These are phyloP conservation scores for Stictocephala bisonia DNA, from an alignment of 2,888 invertebrate genomes.

Conservation along the genomic window DNA sequence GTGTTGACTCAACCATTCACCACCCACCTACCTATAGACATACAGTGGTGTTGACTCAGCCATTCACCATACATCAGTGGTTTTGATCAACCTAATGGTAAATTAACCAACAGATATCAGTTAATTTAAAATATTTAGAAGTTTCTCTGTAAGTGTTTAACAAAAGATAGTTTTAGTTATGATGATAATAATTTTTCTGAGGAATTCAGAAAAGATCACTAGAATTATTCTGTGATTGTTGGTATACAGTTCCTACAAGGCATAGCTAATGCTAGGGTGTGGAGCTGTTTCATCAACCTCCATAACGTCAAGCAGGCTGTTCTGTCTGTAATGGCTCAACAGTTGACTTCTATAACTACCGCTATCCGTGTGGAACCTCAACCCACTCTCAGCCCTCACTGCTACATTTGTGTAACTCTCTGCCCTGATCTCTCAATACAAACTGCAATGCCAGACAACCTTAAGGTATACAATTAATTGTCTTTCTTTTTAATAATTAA, in stretches of 20 bases:
- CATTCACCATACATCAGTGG: too few relatives aligned
- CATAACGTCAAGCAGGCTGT: constrained; percentile 88
- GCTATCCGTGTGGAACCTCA: constrained; percentile 79
- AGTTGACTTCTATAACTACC: constrained; percentile 82
- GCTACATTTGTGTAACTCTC: constrained; percentile 85
- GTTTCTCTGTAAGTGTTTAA: too few relatives aligned
- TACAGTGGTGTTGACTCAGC: too few relatives aligned
- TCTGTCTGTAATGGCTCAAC: constrained; percentile 87
- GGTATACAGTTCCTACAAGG: constrained; percentile 67
- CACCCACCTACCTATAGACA: too few relatives aligned
- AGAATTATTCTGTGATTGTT: too few relatives aligned
- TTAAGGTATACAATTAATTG: constrained; percentile 69
- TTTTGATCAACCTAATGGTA: too few relatives aligned
- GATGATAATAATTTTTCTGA: too few relatives aligned
- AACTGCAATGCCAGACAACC: constrained; percentile 85
- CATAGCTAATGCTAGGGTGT: constrained; percentile 83
- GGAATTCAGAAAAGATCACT: too few relatives aligned
- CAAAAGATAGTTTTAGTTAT: too few relatives aligned
- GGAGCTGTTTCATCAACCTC: constrained; percentile 92
- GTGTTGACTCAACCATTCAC: too few relatives aligned
- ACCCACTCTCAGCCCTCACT: constrained; percentile 78
- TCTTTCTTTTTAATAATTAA: neutral
- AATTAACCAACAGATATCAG: too few relatives aligned
- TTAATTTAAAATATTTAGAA: too few relatives aligned
- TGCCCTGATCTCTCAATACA: constrained; percentile 85